Base-by-base conservation (phyloP, 37 sponge, comb jelly and placozoan species). In the Corticium candelabrum region DNA sequence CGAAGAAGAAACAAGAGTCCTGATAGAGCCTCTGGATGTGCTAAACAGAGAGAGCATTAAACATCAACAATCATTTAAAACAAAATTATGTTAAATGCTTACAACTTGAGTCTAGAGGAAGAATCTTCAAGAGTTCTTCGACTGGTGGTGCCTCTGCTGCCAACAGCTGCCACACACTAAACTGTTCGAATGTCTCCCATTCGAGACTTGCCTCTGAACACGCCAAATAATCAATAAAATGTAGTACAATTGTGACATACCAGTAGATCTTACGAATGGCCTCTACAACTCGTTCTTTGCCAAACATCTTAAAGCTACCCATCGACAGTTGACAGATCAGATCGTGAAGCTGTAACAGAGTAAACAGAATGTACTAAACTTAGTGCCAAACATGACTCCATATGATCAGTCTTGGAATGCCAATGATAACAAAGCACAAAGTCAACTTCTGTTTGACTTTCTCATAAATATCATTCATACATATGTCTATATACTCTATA, bases 161-260 rank as follows among this genome's bases (percentile, higher is more conserved):
- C 38, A 97, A 39, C 77, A 97, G 69, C 92, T 97, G 94, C 99
- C 99, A 97, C 35, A 97, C 92, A 87, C 90, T 90, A 76, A 84
- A 87, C 87, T 97, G 99, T 40, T 97, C 99, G 88, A 93, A 97
- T 27, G 94, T 90, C 41, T 97, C 99, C 99, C 91, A 91, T 67
- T 93, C 87, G 40, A 93, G 69, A 69, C 91, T 96, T 3, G 77
- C 38, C 7, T 34, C 86, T 81, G 82, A 75, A 0, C 77, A 31
- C 36, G 34, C 39, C 39, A 21, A 38, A 68, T 37, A 83, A 83
- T 31, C 7, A 76, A 35, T 31, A 15, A 7, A 31, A n/a, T 71
- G 11, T 30, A 11, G 7, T 15, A n/a, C 34, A 15, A 31, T 33
- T 74, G 38, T 31, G 29, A 39, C 75, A 77, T 21, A 15, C 75